Evolutionary conservation across 2,113 vertebrate genomes (phyloP).

Genomic region (Emydocephalus ijimae): DNA sequence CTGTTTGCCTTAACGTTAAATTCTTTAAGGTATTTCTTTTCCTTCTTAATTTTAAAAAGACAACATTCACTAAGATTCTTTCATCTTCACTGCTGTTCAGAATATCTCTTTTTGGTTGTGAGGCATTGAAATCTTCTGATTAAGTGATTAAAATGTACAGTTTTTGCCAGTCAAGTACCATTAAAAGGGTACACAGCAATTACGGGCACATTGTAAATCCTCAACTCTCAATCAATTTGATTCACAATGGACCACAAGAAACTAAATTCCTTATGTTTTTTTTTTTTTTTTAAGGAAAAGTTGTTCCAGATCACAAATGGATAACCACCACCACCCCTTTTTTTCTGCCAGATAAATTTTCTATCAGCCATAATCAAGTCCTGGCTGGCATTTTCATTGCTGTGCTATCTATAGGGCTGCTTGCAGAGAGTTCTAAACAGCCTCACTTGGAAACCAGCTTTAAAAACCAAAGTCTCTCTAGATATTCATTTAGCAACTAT

Average conservation of each 20-base stretch:
- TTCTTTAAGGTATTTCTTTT: neutral
- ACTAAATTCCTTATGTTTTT: too few species aligned
- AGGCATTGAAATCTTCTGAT: neutral
- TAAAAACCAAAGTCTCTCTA: neutral
- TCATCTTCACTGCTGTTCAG: neutral
- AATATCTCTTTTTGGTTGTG: neutral
- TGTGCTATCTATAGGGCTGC: neutral
- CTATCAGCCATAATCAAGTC: neutral
- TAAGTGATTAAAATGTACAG: neutral
- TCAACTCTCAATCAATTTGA: neutral
- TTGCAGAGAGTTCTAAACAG: neutral
- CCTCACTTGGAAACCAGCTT: neutral
- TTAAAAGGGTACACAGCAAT: neutral
- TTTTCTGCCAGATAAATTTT: neutral
- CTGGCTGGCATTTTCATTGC: neutral
- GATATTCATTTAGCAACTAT: neutral
- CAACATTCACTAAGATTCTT: neutral
- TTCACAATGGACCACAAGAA: neutral
- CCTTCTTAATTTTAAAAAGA: neutral
- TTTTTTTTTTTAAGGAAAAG: too few species aligned
- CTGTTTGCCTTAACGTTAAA: neutral
- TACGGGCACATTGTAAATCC: neutral
- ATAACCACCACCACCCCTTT: neutral
- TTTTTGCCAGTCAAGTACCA: neutral
- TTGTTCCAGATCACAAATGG: neutral